phyloP scores from a whole-genome alignment of 92 coral and sea anemone genomes.

The Siderastrea siderea region DNA sequence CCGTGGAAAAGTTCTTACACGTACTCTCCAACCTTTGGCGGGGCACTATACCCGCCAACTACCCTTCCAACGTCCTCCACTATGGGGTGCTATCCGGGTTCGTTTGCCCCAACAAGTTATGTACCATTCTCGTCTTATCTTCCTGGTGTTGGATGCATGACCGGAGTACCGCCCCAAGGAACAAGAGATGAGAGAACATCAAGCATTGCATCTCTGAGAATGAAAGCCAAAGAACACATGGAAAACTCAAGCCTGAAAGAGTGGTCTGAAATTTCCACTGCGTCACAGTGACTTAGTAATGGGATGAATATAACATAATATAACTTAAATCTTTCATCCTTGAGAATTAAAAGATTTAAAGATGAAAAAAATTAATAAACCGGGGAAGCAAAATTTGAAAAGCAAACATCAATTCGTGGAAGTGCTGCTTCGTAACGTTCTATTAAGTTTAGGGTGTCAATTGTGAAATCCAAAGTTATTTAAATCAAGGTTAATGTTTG shows the following conservation, averaged over 20 bases:
- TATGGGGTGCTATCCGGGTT: slow-evolving; percentile 80
- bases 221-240: slow-evolving; percentile 86
- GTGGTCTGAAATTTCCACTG: slow-evolving; percentile 46
- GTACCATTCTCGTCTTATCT: slow-evolving; percentile 72
- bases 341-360: neutral
- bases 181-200: slow-evolving; percentile 81
- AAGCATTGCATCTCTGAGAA: slow-evolving; percentile 81
- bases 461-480: neutral
- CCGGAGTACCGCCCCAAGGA: slow-evolving; percentile 19
- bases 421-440: neutral
- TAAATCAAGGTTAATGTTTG: neutral
- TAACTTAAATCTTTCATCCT: neutral
- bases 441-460: neutral
- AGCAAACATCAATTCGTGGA: neutral
- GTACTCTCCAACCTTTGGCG: slow-evolving; percentile 74
- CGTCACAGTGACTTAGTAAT: slow-evolving; percentile 14
- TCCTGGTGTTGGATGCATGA: slow-evolving; percentile 61
- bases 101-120: slow-evolving; percentile 65
- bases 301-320: neutral
- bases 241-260: slow-evolving; percentile 53
- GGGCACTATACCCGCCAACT: slow-evolving; percentile 66
- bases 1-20: slow-evolving; percentile 85
- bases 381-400: neutral
- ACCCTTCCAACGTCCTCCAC: slow-evolving; percentile 67
- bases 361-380: neutral